A percentile compares a stretch with the other conserved stretches of the same genome.
phyloP scores from a whole-genome alignment of 2,797 vertebrate species.

The Pristis pectinata region DNA sequence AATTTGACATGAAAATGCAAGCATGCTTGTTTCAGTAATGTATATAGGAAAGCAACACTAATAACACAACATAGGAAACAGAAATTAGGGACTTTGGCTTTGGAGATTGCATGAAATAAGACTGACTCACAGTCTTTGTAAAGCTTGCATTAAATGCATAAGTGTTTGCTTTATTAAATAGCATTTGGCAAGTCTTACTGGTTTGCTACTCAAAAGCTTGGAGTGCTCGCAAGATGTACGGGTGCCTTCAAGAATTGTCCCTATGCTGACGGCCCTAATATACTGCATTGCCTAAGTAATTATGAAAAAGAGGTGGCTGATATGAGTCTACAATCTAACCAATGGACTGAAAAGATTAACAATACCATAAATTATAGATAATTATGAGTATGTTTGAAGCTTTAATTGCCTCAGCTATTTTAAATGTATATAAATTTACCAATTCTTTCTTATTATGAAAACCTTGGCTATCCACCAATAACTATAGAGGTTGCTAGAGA shows the following conservation, averaged over 20 bases:
- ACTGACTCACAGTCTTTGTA: neutral
- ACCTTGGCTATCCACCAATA: neutral
- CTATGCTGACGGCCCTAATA: neutral
- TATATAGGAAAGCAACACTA: neutral
- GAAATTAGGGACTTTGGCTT: neutral
- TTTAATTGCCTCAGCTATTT: neutral
- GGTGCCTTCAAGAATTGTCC: neutral
- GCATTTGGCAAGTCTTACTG: neutral
- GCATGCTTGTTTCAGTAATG: neutral
- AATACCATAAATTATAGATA: neutral
- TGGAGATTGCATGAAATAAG: neutral
- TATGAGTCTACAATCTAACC: neutral
- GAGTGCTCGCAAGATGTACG: neutral
- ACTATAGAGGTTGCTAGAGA: neutral
- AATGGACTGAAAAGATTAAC: neutral
- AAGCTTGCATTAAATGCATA: neutral
- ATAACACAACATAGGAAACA: neutral
- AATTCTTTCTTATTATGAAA: neutral
- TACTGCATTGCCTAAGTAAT: neutral
- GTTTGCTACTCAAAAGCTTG: neutral
- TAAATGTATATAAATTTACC: neutral
- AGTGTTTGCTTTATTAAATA: neutral
- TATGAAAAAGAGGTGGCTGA: neutral
- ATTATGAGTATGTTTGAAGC: neutral
- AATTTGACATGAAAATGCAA: neutral